These are phyloP conservation scores for Blastobasis lacticolella DNA, from an alignment of 2,888 invertebrate species.

Conservation along the genomic window DNA sequence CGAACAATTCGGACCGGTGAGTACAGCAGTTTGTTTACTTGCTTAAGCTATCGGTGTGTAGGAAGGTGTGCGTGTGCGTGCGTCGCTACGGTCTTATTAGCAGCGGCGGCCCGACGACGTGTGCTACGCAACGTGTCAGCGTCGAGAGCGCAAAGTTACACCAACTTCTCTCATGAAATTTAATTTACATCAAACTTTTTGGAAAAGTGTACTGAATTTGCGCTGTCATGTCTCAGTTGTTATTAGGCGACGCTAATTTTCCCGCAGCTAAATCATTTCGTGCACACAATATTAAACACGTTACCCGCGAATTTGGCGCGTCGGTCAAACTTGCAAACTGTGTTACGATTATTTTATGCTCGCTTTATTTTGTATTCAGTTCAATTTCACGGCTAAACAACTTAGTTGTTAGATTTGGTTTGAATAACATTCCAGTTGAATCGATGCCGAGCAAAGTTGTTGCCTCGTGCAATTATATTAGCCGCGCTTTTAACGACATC, in stretches of 20 bases:
- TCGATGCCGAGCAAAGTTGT: background rate
- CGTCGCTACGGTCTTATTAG: too few relatives aligned
- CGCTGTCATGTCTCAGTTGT: conserved; percentile 53
- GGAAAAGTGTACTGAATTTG: conserved; percentile 49
- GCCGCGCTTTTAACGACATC: conserved; percentile 28
- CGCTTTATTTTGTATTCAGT: conserved; percentile 13
- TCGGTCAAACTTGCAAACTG: conserved; percentile 43
- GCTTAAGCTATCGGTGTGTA: background rate
- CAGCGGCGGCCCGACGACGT: conserved; percentile 19
- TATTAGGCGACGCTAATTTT: conserved; percentile 49
- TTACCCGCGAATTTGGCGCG: conserved; percentile 37
- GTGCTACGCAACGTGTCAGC: conserved; percentile 38
- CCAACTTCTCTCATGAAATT: conserved; percentile 46
- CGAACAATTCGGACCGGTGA: conserved; percentile 99
- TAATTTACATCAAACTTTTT: conserved; percentile 54
- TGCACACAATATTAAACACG: conserved; percentile 47
- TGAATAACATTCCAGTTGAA: conserved; percentile 1
- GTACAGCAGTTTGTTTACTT: conserved; percentile 35
- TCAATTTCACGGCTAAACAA: conserved; percentile 21
- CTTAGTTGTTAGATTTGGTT: conserved; percentile 18
- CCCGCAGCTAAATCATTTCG: conserved; percentile 43
- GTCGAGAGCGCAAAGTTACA: conserved; percentile 35
- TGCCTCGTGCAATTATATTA: conserved; percentile 9
- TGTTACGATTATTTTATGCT: conserved; percentile 34
- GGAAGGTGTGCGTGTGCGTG: too few relatives aligned